Base-by-base conservation (phyloP, 1,140 invertebrate species). In the Solenopsis invicta region DNA sequence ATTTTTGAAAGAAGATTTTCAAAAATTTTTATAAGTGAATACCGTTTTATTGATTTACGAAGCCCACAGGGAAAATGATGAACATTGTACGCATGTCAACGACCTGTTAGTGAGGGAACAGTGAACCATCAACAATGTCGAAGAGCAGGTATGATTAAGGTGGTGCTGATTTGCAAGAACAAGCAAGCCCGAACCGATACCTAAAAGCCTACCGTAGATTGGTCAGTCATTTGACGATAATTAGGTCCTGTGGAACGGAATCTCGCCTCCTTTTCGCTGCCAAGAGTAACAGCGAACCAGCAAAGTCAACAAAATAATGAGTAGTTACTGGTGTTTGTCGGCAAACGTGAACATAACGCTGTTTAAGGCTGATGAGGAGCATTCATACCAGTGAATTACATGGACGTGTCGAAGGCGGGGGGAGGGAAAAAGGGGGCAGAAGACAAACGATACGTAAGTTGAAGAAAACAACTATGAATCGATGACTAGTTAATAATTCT, bases 401-500 rank as follows among this genome's bases (percentile, higher is more conserved):
- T 6, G 64, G 24, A 87, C 52, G 45, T 72, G 82, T 45, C 29
- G 56, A 61, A n/a, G 64, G 48, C 9, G 41, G 41, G 41, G 41
- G 41, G 41, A 4, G 9, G 29, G 13, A 1, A 9, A 50, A 72
- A 13, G 59, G 84, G 52, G 78, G 82, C 85, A 90, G 82, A 89
- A 56, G 78, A 85, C 85, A 90, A 84, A 89, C 89, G 87, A 90
- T 80, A 69, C 69, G 82, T 75, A 82, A 74, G 86, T 74, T 72
- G 87, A 91, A 84, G 80, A 92, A 89, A 90, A 94, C 91, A 92
- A 92, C 91, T 90, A 89, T 91, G 90, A 94, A 90, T 89, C 91
- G 90, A 90, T 88, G 90, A 91, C 89, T 92, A 92, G 91, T 94
- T 94, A 94, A 94, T 94, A 92, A 91, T 92, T 94, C 92, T 81